Evolutionary conservation across 2,113 vertebrate species (phyloP).

Genomic region (Oplegnathus fasciatus): DNA sequence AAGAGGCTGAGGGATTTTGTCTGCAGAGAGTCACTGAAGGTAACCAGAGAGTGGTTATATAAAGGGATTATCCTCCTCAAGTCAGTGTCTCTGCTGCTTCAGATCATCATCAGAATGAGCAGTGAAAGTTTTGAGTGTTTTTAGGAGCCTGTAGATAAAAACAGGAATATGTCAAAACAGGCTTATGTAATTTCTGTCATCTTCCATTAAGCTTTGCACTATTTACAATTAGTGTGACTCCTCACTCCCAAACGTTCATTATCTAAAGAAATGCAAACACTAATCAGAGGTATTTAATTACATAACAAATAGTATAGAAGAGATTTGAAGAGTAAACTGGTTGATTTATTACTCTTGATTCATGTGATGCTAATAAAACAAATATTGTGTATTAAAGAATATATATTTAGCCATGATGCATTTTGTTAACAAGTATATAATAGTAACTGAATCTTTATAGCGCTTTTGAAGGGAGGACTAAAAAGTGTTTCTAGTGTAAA

Average conservation of each 20-base stretch:
- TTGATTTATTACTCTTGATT: neutral
- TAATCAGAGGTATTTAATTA: neutral
- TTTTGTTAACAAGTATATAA: neutral
- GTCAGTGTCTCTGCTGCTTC: constrained; percentile 27
- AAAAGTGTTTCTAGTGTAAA: neutral
- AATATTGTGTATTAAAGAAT: neutral
- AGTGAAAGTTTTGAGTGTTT: neutral
- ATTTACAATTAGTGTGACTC: neutral
- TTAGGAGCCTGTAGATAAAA: constrained; percentile 1
- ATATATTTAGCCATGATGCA: neutral
- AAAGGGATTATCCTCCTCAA: constrained; percentile 20
- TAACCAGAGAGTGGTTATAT: constrained; percentile 22
- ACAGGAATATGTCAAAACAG: constrained; percentile 13
- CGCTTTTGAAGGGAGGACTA: neutral
- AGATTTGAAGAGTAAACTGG: neutral
- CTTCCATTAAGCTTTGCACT: neutral
- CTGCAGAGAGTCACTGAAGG: neutral
- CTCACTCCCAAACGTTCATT: neutral
- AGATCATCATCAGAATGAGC: neutral
- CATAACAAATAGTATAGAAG: neutral
- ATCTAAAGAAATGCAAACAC: neutral
- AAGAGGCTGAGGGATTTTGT: constrained; percentile 23
- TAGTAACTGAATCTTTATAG: neutral
- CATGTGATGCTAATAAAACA: neutral
- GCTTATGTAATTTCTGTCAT: neutral